Base-by-base conservation (phyloP, 1,140 invertebrate genomes). In the Cardiocondyla obscurior region DNA sequence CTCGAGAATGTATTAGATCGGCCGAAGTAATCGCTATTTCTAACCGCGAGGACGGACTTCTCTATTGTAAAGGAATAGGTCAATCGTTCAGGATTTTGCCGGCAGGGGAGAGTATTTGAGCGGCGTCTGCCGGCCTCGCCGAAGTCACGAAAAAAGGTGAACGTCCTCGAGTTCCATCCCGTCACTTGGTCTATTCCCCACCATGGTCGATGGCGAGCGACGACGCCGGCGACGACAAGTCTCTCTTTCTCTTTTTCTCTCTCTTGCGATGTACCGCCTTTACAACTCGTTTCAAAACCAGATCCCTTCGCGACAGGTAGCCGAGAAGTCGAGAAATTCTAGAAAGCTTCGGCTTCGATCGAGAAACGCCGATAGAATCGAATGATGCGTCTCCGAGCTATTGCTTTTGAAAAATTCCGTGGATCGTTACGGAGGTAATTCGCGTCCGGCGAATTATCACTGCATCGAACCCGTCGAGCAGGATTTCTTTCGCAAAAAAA, bases 111-210 rank as follows among this genome's bases (percentile, higher is more conserved):
- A 84, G 83, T 65, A 60, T 77, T 64, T 88, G 79, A 84, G 62
- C 85, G 88, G 83, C 73, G 85, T 74, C 84, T 90, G 84, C 83
- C 88, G 87, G 84, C 49, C 87, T 88, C 85, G 84, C 64, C 84
- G 86, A 81, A 93, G 91, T 91, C 90, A 94, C 92, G 92, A 94
- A 94, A 94, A 94, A 94, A 93, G 92, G 93, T 93, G 92, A 94
- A 93, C 87, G 93, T 92, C 92, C 92, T 94, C 92, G 81, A 77
- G 85, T 88, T 85, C 88, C 89, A 72, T 90, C 90, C 90, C 89
- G 91, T 89, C 90, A 90, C 90, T 89, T 86, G 44, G 72, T 82
- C 67, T 79, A n/a, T 44, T 74, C 72, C 62, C 82, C 69, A 28
- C 55, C 60, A 28, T 12, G 19, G 65, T 8, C 22, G 39, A 33